Base-by-base conservation (phyloP, 2,797 vertebrate species). In the Malurus splendens region DNA sequence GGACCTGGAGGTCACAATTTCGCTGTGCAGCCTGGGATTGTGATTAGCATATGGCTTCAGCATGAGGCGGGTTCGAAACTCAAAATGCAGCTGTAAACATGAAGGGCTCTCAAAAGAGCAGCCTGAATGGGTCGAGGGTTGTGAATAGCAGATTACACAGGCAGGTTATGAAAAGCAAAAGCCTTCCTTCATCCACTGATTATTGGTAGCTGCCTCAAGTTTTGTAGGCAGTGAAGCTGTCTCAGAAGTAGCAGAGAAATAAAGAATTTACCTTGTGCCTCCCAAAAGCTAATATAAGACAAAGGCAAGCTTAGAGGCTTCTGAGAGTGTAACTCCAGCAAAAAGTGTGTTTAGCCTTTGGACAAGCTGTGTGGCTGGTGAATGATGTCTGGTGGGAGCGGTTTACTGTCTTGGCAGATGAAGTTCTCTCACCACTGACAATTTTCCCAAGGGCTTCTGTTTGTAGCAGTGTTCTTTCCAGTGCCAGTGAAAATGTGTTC, bases 371-470 rank as follows among this genome's bases (percentile, higher is more conserved):
- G 66, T 24, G 42, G 28, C 38, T 89, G 50, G 30, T 54, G 41
- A 24, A 4, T 42, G n/a, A 20, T 48, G 38, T 9, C 22, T 62
- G n/a, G 38, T 32, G 25, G 51, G 23, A 64, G 6, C 24, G 60
- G 16, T 38, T 86, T 30, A 11, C n/a, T 83, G 0, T 74, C 14
- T 44, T 54, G 30, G 14, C 32, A 70, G 39, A 18, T 86, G 38
- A 28, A 0, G 36, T 85, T 87, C 45, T 67, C 45, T 77, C 64
- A 25, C 4, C 0, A 0, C 18, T 54, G 39, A 57, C 18, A n/a
- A 0, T 57, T 52, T 44, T 18, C 15, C 24, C 67, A 24, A 19
- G 30, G 41, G 13, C 60, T 87, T 54, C 23, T 64, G 27, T 83
- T 60, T 54, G 48, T 62, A 54, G 73, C 12, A 4, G 3, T 38